Percentiles rank a stretch among this genome's conserved stretches.
These are phyloP conservation scores for Melieria omissa DNA, from an alignment of 2,888 invertebrate species.

Conservation along the genomic window DNA sequence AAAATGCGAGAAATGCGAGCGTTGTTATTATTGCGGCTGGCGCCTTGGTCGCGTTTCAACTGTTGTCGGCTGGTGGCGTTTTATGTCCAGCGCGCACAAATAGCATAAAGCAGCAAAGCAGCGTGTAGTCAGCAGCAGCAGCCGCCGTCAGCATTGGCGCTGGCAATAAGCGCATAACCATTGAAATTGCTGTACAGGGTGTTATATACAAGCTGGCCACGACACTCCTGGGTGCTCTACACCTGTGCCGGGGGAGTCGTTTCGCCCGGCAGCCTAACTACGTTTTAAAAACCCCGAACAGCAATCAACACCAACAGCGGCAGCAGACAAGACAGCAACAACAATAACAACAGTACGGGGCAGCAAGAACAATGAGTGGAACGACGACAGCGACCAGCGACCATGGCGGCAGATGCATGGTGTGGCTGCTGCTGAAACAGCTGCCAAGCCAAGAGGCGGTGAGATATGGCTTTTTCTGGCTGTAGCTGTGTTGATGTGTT, in stretches of 20 bases:
- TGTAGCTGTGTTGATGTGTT: too few relatives aligned
- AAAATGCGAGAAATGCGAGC: too few relatives aligned
- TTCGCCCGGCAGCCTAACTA: conserved; percentile 61
- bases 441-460: background rate
- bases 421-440: conserved; percentile 1
- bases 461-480: too few relatives aligned
- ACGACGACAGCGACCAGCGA: conserved; percentile 28
- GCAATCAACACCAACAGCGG: conserved; percentile 62
- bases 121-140: too few relatives aligned
- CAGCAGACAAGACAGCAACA: background rate
- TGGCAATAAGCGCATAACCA: conserved; percentile 56
- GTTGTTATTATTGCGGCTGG: too few relatives aligned
- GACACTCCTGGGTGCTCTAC: conserved; percentile 68
- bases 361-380: conserved; percentile 35
- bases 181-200: conserved; percentile 67
- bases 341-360: too few relatives aligned
- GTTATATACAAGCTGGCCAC: conserved; percentile 67
- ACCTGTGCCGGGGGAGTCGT: conserved; percentile 67
- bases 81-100: too few relatives aligned
- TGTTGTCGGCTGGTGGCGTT: too few relatives aligned
- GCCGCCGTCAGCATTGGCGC: too few relatives aligned
- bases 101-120: too few relatives aligned
- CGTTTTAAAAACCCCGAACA: conserved; percentile 68
- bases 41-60: too few relatives aligned
- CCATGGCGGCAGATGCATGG: conserved; percentile 13